These are phyloP conservation scores for Asarcornis scutulata DNA, from an alignment of 2,113 vertebrate genomes.

Conservation along the genomic window DNA sequence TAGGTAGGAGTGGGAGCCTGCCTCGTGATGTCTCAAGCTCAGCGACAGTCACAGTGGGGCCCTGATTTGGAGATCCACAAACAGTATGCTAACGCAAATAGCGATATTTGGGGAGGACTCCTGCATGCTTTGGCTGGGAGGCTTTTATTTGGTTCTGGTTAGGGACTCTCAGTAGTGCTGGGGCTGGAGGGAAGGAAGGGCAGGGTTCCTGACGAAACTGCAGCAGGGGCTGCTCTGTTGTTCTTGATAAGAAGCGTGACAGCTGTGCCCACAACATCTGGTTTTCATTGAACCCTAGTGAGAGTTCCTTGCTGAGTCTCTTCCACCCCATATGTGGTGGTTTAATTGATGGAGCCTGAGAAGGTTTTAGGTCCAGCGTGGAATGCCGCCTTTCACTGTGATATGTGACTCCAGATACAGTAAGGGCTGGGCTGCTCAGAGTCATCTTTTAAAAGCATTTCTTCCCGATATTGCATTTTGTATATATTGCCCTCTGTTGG, in stretches of 20 bases:
- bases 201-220: slow-evolving; percentile 23
- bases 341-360: slow-evolving; percentile 68
- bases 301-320: slow-evolving; percentile 60
- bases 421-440: slow-evolving; percentile 4
- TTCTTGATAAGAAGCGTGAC: slow-evolving; percentile 59
- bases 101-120: neutral
- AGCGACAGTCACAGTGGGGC: neutral
- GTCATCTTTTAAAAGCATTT: slow-evolving; percentile 35
- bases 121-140: neutral
- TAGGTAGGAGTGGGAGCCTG: neutral
- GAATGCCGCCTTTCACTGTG: slow-evolving; percentile 48
- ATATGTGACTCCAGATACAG: slow-evolving; percentile 57
- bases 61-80: neutral
- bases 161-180: neutral
- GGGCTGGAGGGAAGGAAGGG: slow-evolving; percentile 41
- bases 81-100: slow-evolving; percentile 22
- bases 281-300: slow-evolving; percentile 42
- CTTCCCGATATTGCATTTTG: slow-evolving; percentile 39
- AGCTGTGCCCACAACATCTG: slow-evolving; percentile 62
- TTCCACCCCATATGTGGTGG: slow-evolving; percentile 63
- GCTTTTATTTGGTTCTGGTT: slow-evolving; percentile 39
- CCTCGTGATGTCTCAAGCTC: neutral
- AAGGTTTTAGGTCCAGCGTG: slow-evolving; percentile 52
- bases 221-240: slow-evolving; percentile 40
- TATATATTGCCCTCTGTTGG: slow-evolving; percentile 66